phyloP scores from a whole-genome alignment of 2,888 invertebrate genomes.

The Ypsolopha scabrella region DNA sequence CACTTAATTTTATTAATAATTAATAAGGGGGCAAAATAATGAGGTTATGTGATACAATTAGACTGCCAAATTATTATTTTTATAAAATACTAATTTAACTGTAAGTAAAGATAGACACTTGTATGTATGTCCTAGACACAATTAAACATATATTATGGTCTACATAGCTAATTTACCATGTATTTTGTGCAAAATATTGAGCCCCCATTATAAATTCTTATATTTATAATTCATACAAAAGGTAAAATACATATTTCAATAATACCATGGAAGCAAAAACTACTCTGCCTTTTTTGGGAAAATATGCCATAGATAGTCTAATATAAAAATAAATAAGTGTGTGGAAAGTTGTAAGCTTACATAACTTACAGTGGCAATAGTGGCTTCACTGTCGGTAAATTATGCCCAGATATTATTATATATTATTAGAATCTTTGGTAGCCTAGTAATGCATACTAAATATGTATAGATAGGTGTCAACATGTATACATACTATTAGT shows the following conservation, averaged over 20 bases:
- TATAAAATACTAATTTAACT: too few relatives aligned
- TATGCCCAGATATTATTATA: neutral
- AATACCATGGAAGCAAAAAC: neutral
- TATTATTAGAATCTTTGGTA: neutral
- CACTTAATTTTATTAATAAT: neutral
- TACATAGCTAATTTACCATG: neutral
- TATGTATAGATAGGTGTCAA: neutral
- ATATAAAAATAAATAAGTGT: neutral
- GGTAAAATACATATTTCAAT: neutral
- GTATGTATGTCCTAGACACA: neutral
- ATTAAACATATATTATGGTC: too few relatives aligned
- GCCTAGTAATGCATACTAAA: neutral
- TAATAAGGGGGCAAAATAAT: neutral
- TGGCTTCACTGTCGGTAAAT: neutral
- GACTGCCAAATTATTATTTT: too few relatives aligned
- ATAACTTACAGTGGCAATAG: neutral
- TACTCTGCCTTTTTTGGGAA: neutral
- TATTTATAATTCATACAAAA: too few relatives aligned
- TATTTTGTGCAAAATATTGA: neutral
- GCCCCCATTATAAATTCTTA: neutral
- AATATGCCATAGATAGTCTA: neutral
- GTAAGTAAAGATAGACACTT: neutral
- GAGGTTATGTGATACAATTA: neutral
- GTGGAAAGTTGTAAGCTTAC: neutral
- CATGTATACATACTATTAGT: neutral